These are phyloP conservation scores for Campoletis raptor DNA, from an alignment of 2,888 invertebrate species.

Conservation along the genomic window DNA sequence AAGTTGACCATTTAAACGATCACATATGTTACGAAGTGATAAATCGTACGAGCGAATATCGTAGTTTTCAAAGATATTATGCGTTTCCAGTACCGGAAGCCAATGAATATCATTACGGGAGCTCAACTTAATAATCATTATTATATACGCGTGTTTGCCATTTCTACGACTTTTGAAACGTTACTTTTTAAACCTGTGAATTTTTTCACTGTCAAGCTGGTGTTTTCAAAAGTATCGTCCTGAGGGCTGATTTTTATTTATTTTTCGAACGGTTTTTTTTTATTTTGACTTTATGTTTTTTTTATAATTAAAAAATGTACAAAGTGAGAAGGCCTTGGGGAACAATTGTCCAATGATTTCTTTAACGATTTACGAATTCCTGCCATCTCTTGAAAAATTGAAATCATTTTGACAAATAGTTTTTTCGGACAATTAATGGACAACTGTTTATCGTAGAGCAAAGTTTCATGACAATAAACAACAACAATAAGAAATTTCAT, in stretches of 20 bases:
- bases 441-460: too few relatives aligned
- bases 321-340: too few relatives aligned
- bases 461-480: too few relatives aligned
- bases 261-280: too few relatives aligned
- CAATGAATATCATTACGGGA: conserved; percentile 39
- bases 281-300: too few relatives aligned
- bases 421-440: too few relatives aligned
- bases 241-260: background rate
- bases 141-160: background rate
- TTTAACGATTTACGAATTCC: background rate
- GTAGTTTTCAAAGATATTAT: conserved; percentile 44
- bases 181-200: background rate
- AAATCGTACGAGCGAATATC: conserved; percentile 34
- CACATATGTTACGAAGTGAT: conserved; percentile 40
- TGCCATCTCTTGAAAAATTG: background rate
- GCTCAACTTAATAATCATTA: conserved; percentile 10
- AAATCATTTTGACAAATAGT: too few relatives aligned
- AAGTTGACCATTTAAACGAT: conserved; percentile 57
- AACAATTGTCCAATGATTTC: too few relatives aligned
- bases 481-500: too few relatives aligned
- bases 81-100: conserved; percentile 54
- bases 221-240: background rate
- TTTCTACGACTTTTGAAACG: background rate
- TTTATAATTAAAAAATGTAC: too few relatives aligned
- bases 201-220: background rate